Evolutionary conservation across 2,113 vertebrate genomes (phyloP), one percentile per base, ranked within the genome.

Genomic region (Rhinolophus sinicus): DNA sequence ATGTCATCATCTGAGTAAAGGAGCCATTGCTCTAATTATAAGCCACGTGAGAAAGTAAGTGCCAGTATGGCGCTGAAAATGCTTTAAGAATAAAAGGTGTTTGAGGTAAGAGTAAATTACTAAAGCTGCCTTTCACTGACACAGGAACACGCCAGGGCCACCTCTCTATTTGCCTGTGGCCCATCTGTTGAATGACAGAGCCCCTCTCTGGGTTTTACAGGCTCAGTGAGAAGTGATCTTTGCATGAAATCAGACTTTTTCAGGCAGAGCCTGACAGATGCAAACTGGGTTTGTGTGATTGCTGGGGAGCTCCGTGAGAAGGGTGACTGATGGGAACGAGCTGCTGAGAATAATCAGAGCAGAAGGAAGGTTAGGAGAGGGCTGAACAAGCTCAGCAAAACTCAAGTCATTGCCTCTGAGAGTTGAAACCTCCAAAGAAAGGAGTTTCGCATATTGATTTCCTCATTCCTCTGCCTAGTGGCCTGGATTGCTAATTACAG

Each of bases 341-440:
- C 92, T 82, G 77, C 82, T 0, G n/a, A 96, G 96, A 95, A 90
- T 90, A 97, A 97, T 84, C 92, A 90, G 92, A 97, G 95, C 96
- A 97, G 93, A 81, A 82, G 30, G 77, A 92, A 65, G 38, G 94
- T 64, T 4, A 44, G 91, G 50, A 70, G 86, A 95, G 95, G 76
- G 47, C 0, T 0, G 33, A 97, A 67, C 47, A 77, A 96, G 40
- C 91, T 54, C 70, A 0, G 8, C 33, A 84, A 44, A 8, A 60
- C 91, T 50, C 88, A 92, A 92, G 22, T 94, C 95, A 10, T 35
- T 88, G 67, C 80, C 86, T 52, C 47, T 60, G 95, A 95, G 94
- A 97, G 47, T 13, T 40, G 65, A 76, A 87, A 62, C n/a, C 91
- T 83, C 69, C 21, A 9, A 88, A 96, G 90, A 89, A 88, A 95